Evolutionary conservation across 2,113 vertebrate species (phyloP).

Genomic region (Anoura caudifer): DNA sequence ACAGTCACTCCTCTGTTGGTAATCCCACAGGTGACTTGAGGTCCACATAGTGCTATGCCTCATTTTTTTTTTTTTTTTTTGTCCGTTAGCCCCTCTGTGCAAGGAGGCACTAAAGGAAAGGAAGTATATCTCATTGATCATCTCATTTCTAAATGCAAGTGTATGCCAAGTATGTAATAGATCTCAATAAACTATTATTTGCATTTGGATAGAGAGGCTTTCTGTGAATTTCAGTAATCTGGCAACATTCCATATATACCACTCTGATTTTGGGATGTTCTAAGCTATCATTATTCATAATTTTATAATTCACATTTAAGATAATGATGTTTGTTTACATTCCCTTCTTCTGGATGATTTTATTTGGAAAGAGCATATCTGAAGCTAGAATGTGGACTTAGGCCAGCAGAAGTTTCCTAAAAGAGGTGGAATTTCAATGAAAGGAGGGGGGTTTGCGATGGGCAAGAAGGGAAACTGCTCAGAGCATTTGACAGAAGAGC

Average conservation of each 20-base stretch:
- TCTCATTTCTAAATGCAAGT: neutral
- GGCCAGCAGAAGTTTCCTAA: neutral
- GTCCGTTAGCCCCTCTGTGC: neutral
- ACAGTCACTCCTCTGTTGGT: neutral
- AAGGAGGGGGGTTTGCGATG: neutral
- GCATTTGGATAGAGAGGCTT: neutral
- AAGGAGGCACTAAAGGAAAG: neutral
- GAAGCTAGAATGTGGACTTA: neutral
- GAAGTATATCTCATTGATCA: neutral
- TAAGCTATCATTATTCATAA: neutral
- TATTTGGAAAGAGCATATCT: neutral
- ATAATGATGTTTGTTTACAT: neutral
- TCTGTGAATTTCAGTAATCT: neutral
- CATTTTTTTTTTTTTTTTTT: too few relatives aligned
- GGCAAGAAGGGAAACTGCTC: neutral
- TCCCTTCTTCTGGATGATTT: neutral
- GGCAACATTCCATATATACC: neutral
- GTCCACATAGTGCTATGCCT: neutral
- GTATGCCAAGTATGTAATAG: neutral
- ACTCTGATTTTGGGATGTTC: neutral
- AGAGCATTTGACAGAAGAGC: neutral
- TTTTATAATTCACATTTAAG: neutral
- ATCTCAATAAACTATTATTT: neutral
- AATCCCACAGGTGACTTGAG: accelerated
- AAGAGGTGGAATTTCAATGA: constrained; percentile 4